Base-by-base conservation (phyloP, 2,888 invertebrate genomes). In the Nymphalis polychloros region DNA sequence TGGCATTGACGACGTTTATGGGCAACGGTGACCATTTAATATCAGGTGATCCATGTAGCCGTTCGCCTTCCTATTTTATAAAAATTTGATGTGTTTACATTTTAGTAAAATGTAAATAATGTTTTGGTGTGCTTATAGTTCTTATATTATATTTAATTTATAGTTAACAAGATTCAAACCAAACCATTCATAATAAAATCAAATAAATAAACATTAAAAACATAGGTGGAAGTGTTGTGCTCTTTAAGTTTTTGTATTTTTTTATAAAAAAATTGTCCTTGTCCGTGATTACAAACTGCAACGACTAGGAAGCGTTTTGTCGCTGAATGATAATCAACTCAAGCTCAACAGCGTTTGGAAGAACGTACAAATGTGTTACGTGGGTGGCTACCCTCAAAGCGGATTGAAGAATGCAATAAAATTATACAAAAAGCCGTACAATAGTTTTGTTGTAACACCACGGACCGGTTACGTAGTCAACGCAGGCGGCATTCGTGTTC, bases 381-480 rank as follows among this genome's bases (percentile, higher is more conserved):
- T 59, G 8, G 46, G 46, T 41, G 41, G 41, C 20, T 59, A 20
- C 17, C 6, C 35, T 31, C 31, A 17, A 47, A 47, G 52, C 5
- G 6, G 23, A 13, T 47, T 47, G 47, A 47, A 31, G 66, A 55
- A 66, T 41, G 20, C 13, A 61, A 47, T 53, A 19, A 31, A 60
- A 47, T 53, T 13, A 59, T 50, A 65, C 23, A 13, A 53, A 63
- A 62, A 59, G 46, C 10, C 41, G 20, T 41, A 63, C 35, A 35
- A 67, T 55, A 53, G 55, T 59, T 69, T 70, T 69, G 53, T 65
- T 63, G 60, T 64, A 75, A 74, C 73, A 75, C 75, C 73, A 64
- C 72, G 70, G 73, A 80, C 79, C 71, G 78, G 78, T 85, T 83
- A 75, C 78, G 78, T 79, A 80, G 82, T 72, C 71, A 73, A 68